A percentile compares a stretch with the other conserved stretches of the same genome.
Evolutionary conservation across 2,888 invertebrate species (phyloP).

Genomic region (Geotrupes spiniger): DNA sequence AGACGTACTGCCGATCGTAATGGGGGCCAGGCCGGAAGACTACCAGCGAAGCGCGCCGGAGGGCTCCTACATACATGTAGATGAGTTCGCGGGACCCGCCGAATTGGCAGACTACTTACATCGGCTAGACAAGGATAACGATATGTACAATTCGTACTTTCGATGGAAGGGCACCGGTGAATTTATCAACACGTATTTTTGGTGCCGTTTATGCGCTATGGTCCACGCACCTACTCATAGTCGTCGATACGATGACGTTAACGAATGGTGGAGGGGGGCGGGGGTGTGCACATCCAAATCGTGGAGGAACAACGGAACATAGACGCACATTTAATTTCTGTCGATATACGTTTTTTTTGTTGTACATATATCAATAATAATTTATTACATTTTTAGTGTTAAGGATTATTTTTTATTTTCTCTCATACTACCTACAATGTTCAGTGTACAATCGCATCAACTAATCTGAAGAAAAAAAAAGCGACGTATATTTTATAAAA

Average conservation of each 20-base stretch:
- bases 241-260: conserved; percentile 75
- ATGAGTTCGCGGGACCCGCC: conserved; percentile 86
- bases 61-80: conserved; percentile 92
- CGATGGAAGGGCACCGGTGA: conserved; percentile 89
- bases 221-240: conserved; percentile 63
- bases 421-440: no score
- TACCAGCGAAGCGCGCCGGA: conserved; percentile 86
- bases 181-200: conserved; percentile 94
- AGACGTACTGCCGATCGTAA: conserved; percentile 89
- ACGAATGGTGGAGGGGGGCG: conserved; percentile 89
- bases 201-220: conserved; percentile 87
- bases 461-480: no score
- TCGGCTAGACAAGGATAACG: conserved; percentile 81
- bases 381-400: conserved; percentile 29
- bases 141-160: conserved; percentile 92
- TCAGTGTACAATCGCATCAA: no score
- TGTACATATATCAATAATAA: conserved; percentile 27
- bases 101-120: conserved; percentile 85
- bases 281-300: conserved; percentile 62
- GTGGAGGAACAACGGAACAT: conserved; percentile 17
- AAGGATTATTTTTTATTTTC: conserved; percentile 4
- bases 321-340: conserved; percentile 14
- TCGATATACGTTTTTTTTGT: conserved; percentile 13
- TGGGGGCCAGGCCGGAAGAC: conserved; percentile 92
- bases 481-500: no score